A percentile compares a stretch with the other conserved stretches of the same genome.
Evolutionary conservation across 1,140 invertebrate species (phyloP).

Genomic region (Megalonaias nervosa): DNA sequence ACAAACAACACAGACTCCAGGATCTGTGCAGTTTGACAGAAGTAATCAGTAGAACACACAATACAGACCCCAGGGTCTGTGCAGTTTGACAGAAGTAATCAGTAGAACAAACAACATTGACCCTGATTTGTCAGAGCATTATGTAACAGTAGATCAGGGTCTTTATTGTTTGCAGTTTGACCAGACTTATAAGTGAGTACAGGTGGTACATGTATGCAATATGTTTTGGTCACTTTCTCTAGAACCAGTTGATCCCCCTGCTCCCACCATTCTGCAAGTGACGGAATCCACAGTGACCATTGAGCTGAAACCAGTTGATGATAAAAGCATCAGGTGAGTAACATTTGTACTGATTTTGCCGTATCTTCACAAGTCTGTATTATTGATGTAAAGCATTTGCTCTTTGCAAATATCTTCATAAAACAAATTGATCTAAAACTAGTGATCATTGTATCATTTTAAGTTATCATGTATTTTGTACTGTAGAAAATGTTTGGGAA

Average conservation of each 20-base stretch:
- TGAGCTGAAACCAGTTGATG: conserved; percentile 38
- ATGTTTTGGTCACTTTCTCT: neutral
- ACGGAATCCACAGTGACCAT: conserved; percentile 51
- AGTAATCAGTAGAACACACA: no score
- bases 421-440: no score
- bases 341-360: neutral
- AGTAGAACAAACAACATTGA: no score
- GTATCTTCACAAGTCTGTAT: neutral
- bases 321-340: conserved; percentile 46
- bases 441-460: neutral
- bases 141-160: no score
- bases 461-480: neutral
- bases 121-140: no score
- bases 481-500: no score
- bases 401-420: neutral
- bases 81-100: no score
- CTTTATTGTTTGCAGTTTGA: neutral
- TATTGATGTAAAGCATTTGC: neutral
- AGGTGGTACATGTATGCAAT: neutral
- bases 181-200: neutral
- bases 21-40: no score
- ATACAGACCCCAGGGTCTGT: no score
- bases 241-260: conserved; percentile 45
- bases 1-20: no score
- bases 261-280: conserved; percentile 41